Percentiles rank a stretch among this genome's conserved stretches.
Conservation (phyloP, 1,140 invertebrate genomes). For the Trichogramma pretiosum region DNA sequence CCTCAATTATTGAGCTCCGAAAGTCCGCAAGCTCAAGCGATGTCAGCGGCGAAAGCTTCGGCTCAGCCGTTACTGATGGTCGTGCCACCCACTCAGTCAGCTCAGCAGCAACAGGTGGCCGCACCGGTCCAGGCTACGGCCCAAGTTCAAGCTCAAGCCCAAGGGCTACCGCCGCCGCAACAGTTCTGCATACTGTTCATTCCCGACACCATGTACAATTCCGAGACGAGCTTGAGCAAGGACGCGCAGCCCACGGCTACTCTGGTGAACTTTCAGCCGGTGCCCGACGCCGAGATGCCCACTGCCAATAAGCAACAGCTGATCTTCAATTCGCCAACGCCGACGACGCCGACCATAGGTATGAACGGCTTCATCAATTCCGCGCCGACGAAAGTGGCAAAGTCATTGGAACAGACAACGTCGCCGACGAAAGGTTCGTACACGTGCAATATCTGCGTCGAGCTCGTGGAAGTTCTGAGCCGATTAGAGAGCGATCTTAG, state of each 20-base stretch:
- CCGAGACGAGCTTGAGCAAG: slow-evolving; percentile 4
- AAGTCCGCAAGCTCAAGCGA: background rate
- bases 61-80: background rate
- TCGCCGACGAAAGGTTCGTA: background rate
- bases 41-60: background rate
- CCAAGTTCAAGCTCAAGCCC: background rate
- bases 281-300: slow-evolving; percentile 12
- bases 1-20: too few relatives aligned
- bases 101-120: background rate
- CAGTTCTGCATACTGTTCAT: slow-evolving; percentile 17
- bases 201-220: slow-evolving; percentile 1
- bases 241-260: slow-evolving; percentile 10
- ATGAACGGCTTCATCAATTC: too few relatives aligned
- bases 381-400: slow-evolving; percentile 9
- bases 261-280: slow-evolving; percentile 14
- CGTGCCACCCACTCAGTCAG: background rate
- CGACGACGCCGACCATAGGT: slow-evolving; percentile 10
- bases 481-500: slow-evolving; percentile 7
- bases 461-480: slow-evolving; percentile 10
- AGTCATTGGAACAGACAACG: background rate
- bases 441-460: slow-evolving; percentile 7
- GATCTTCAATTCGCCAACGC: too few relatives aligned
- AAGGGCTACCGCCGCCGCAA: background rate
- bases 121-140: background rate
- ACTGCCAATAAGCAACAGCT: slow-evolving; percentile 5